Evolutionary conservation across 37 sponge, comb jelly and placozoan species (phyloP).

Genomic region (Cladorhizidae sp.): DNA sequence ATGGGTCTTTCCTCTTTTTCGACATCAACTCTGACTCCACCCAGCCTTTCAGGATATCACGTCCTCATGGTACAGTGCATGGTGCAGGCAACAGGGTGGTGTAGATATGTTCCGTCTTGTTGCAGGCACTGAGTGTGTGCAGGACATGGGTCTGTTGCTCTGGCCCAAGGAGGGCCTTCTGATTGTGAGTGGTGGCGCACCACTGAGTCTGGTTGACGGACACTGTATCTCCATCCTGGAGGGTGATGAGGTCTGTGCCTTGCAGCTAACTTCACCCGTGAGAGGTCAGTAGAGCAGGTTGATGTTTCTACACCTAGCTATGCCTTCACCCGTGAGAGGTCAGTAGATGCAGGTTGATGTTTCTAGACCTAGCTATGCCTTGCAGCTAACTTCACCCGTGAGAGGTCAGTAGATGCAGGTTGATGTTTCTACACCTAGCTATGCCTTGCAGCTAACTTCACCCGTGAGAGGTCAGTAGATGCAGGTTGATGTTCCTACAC

Average conservation of each 20-base stretch:
- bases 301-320: too few relatives aligned
- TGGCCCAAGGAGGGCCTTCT: slow-evolving; percentile 79
- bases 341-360: too few relatives aligned
- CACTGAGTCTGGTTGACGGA: slow-evolving; percentile 57
- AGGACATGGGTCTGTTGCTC: slow-evolving; percentile 30
- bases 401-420: too few relatives aligned
- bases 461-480: too few relatives aligned
- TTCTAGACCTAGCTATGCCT: too few relatives aligned
- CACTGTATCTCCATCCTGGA: slow-evolving; percentile 65
- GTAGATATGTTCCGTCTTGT: background rate
- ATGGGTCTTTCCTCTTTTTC: slow-evolving; percentile 73
- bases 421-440: too few relatives aligned
- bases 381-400: too few relatives aligned
- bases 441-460: too few relatives aligned
- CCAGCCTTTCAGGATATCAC: slow-evolving; percentile 5
- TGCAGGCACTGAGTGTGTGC: slow-evolving; percentile 33
- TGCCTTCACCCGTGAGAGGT: too few relatives aligned
- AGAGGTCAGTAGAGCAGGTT: slow-evolving; percentile 31
- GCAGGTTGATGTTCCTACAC: too few relatives aligned
- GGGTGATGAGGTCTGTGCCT: slow-evolving; percentile 24
- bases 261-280: slow-evolving; percentile 79
- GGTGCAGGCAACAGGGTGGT: background rate
- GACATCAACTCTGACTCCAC: background rate
- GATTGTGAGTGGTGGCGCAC: slow-evolving; percentile 74
- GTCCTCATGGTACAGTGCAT: slow-evolving; percentile 40